Evolutionary conservation across 2,888 invertebrate genomes (phyloP).

Genomic region (Dryocosmus kuriphilus): DNA sequence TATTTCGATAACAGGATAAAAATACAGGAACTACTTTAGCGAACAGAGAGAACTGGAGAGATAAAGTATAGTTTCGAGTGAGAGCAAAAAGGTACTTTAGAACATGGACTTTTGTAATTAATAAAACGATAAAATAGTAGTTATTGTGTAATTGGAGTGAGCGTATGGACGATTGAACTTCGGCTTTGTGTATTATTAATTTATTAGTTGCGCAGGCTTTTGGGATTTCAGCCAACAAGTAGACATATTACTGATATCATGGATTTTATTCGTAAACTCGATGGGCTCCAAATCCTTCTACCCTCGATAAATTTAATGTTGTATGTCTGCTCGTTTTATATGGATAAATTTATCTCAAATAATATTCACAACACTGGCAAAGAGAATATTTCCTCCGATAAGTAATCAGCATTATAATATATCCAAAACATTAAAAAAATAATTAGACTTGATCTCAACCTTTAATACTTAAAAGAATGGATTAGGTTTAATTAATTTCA

Average conservation of each 20-base stretch:
- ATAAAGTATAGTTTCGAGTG: too few relatives aligned
- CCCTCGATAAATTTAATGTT: neutral
- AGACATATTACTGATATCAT: neutral
- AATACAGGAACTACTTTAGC: conserved; percentile 25
- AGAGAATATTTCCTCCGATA: too few relatives aligned
- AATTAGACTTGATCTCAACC: too few relatives aligned
- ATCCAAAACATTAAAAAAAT: too few relatives aligned
- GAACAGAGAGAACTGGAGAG: neutral
- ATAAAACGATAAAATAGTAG: conserved; percentile 27
- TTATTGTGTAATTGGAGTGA: conserved; percentile 36
- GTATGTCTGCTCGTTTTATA: neutral
- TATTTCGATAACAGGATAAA: neutral
- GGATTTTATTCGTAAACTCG: neutral
- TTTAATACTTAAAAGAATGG: too few relatives aligned
- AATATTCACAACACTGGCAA: too few relatives aligned
- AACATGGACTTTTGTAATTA: neutral
- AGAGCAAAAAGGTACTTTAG: neutral
- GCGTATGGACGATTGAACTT: conserved; percentile 45
- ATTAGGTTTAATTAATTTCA: neutral
- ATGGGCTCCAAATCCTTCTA: too few relatives aligned
- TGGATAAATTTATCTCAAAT: neutral
- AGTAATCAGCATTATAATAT: too few relatives aligned
- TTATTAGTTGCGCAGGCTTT: conserved; percentile 49
- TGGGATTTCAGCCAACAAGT: conserved; percentile 45
- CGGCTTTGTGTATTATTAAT: neutral